phyloP scores from a whole-genome alignment of 2,113 vertebrate genomes.

The Macquaria australasica region DNA sequence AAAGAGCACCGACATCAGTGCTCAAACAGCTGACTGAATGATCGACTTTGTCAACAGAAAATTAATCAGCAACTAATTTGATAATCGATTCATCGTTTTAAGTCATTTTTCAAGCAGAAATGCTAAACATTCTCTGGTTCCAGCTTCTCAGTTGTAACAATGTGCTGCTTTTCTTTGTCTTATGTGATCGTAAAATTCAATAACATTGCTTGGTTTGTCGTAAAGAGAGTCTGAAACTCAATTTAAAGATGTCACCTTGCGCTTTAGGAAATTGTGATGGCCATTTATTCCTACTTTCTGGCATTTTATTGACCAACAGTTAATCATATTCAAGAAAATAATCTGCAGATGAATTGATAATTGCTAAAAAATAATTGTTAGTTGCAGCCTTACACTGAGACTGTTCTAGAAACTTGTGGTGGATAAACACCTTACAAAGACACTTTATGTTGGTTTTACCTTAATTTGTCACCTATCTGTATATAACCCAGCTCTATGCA shows the following conservation, averaged over 20 bases:
- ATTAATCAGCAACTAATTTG: not conserved
- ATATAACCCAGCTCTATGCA: not conserved
- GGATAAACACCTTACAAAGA: not conserved
- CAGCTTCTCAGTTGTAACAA: not conserved
- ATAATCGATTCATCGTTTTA: not conserved
- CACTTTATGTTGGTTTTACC: not conserved
- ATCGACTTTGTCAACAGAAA: not conserved
- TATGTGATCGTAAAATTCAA: not conserved
- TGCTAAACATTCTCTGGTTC: not conserved
- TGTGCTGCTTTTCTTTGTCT: not conserved
- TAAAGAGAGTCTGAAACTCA: not conserved
- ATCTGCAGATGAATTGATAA: not conserved
- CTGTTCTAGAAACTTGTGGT: not conserved
- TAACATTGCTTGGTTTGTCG: not conserved
- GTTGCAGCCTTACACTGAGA: not conserved
- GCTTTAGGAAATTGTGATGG: not conserved
- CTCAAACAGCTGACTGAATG: not conserved
- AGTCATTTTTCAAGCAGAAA: not conserved
- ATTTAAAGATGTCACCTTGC: not conserved
- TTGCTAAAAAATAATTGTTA: not conserved
- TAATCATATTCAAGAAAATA: not conserved
- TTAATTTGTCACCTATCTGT: not conserved
- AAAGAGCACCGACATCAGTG: not conserved
- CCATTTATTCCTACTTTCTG: not conserved
- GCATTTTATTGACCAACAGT: not conserved